phyloP scores from a whole-genome alignment of 2,113 vertebrate species.

The Pavo muticus region DNA sequence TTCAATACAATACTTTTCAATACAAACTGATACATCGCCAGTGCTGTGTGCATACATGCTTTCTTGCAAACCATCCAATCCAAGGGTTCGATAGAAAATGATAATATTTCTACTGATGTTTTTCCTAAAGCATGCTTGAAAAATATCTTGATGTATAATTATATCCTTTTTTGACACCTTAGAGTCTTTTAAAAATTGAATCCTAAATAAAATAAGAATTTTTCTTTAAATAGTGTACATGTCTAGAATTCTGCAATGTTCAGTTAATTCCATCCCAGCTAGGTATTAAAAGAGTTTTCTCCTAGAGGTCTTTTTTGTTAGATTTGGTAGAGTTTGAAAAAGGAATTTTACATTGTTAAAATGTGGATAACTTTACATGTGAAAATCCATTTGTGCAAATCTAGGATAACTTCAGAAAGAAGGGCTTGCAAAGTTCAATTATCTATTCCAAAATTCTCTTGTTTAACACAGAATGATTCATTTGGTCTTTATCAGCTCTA shows the following conservation, averaged over 20 bases:
- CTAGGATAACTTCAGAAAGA: not conserved
- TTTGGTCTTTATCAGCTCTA: not conserved
- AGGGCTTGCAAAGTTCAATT: not conserved
- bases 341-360: not conserved
- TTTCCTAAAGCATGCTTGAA: not conserved
- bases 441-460: not conserved
- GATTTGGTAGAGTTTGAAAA: not conserved
- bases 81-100: not conserved
- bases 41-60: not conserved
- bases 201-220: not conserved
- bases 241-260: not conserved
- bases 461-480: not conserved
- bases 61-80: not conserved
- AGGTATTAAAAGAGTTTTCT: not conserved
- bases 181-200: not conserved
- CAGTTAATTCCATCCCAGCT: not conserved
- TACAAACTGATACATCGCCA: not conserved
- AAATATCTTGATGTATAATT: not conserved
- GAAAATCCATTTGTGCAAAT: not conserved
- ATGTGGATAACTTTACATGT: fast-evolving
- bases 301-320: not conserved
- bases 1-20: not conserved
- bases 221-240: not conserved
- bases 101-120: not conserved
- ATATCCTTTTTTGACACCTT: not conserved